Evolutionary conservation across 2,888 invertebrate species (phyloP).

Genomic region (Mylabris sibirica): DNA sequence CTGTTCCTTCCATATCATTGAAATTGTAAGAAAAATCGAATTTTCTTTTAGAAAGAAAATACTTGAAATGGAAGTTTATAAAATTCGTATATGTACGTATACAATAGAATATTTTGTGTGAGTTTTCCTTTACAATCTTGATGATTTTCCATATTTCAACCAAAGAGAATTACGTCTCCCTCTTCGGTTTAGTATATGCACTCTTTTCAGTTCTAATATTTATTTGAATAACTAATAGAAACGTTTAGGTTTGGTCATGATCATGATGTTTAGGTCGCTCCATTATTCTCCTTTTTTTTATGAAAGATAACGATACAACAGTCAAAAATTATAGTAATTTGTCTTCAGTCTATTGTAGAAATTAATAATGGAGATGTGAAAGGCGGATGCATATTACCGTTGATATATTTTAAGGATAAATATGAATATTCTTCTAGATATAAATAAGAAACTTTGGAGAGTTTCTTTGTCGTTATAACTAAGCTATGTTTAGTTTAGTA

Average conservation of each 20-base stretch:
- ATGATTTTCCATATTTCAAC: conserved; percentile 27
- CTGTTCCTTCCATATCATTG: too few species aligned
- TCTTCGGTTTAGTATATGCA: not conserved
- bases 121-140: conserved; percentile 16
- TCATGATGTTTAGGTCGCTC: conserved; percentile 22
- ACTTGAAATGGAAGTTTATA: not conserved
- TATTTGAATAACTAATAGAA: conserved; percentile 24
- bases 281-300: not conserved
- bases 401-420: conserved; percentile 27
- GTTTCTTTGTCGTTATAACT: conserved; percentile 20
- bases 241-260: conserved; percentile 4
- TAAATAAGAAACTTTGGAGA: conserved; percentile 34
- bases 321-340: conserved; percentile 36
- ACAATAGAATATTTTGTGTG: not conserved
- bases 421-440: conserved; percentile 43
- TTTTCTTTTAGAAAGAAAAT: too few species aligned
- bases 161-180: conserved; percentile 2
- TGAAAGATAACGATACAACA: conserved; percentile 27
- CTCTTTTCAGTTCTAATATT: not conserved
- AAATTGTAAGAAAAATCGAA: too few species aligned
- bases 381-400: conserved; percentile 1
- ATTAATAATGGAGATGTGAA: conserved; percentile 45
- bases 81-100: not conserved
- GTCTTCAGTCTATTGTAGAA: conserved; percentile 41
- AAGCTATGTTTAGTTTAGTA: conserved; percentile 30